Conservation (phyloP, 1,140 invertebrate species). For the Lepidostoma basale region DNA sequence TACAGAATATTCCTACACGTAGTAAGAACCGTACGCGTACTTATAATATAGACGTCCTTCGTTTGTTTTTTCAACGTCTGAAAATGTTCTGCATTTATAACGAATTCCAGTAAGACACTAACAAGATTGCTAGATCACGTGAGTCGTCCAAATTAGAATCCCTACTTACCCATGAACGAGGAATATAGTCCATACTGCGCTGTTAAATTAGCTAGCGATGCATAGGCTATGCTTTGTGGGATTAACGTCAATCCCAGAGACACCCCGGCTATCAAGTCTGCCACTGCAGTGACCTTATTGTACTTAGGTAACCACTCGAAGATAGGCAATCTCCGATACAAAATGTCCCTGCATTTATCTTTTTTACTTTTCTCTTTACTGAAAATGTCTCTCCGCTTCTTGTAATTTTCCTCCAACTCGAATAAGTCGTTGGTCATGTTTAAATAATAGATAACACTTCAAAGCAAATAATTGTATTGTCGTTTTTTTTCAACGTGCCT, state of each 20-base stretch:
- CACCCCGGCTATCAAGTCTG: constrained; percentile 76
- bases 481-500: no score
- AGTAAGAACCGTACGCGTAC: no score
- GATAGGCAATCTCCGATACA: constrained; percentile 59
- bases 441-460: constrained; percentile 11
- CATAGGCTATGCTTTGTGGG: constrained; percentile 85
- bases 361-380: constrained; percentile 25
- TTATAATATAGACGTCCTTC: no score
- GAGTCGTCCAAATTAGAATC: no score
- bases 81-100: no score
- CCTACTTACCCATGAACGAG: constrained; percentile 57
- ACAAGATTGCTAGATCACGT: no score
- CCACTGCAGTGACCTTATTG: constrained; percentile 62
- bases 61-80: no score
- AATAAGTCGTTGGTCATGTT: constrained; percentile 38
- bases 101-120: no score
- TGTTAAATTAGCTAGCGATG: constrained; percentile 73
- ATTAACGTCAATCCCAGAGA: constrained; percentile 82
- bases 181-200: constrained; percentile 69
- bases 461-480: no score
- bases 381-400: constrained; percentile 30
- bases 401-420: constrained; percentile 37
- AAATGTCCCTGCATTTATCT: constrained; percentile 25
- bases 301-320: constrained; percentile 70
- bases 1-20: no score